Evolutionary conservation across 2,888 invertebrate species (phyloP), one percentile per base, ranked within the genome.

Genomic region (Torymus aiolomorphi): DNA sequence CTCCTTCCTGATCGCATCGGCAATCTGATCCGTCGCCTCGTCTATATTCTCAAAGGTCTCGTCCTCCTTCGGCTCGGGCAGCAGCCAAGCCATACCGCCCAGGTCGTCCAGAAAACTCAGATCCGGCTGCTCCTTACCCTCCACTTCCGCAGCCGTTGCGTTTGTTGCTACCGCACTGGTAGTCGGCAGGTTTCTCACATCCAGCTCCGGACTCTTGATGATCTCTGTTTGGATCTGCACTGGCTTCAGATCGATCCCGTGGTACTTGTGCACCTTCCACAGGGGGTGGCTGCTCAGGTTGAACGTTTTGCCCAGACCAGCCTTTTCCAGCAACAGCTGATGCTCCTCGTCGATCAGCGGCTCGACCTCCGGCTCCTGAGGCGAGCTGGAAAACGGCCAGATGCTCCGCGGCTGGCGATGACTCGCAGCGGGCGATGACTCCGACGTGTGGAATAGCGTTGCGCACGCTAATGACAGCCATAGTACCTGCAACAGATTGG

Each of bases 251-350:
- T 85, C 84, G 76, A 85, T 81, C 3, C 84, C 83, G 24, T 82
- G 76, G 72, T 84, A 84, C 72, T 83, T 84, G 81, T 83, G 84
- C 0, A 85, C 67, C 74, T 82, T 84, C 85, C 85, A 85, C 31
- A 85, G 61, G 12, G 82, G 84, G 42, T 84, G 76, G 49, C 82
- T 81, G 57, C 78, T 82, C n/a, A 84, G 62, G 56, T 81, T 78
- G 13, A 85, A 66, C 5, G 31, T 72, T 14, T 61, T 52, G 11
- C 52, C 75, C 1, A 75, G 16, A 3, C 75, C 77, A 1, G 71
- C 72, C 31, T 65, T 13, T 2, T 65, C 57, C 3, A 81, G 61
- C 0, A 80, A 61, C 20, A 4, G 0, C 2, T 5, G 12, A 8
- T 71, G 49, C 5, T 80, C 54, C 20, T 73, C 59, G 2, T 42